Conservation (phyloP, 2,797 vertebrate genomes). For the Anolis apletophallus region DNA sequence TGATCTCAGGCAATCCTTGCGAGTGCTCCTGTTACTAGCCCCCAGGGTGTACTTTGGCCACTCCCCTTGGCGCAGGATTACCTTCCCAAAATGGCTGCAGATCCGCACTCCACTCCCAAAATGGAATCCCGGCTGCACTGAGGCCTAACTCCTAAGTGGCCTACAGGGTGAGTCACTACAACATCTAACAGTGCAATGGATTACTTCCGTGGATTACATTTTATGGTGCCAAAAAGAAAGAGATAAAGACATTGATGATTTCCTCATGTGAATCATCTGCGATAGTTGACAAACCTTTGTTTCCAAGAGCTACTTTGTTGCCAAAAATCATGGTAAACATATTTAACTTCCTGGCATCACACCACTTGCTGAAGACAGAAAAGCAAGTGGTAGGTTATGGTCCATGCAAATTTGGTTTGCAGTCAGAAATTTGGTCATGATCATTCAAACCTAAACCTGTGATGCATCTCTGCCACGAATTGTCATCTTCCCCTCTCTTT, state of each 20-base stretch:
- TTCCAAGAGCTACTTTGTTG: background rate
- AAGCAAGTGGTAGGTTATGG: background rate
- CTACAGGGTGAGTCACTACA: no score
- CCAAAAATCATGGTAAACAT: constrained; percentile 12
- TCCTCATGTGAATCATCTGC: constrained; percentile 11
- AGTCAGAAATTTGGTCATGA: background rate
- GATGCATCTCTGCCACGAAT: background rate
- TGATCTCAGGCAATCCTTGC: no score
- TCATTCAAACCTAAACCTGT: background rate
- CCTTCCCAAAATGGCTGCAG: no score
- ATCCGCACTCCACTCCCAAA: no score
- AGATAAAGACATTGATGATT: background rate
- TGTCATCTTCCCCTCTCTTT: background rate
- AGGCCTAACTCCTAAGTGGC: no score
- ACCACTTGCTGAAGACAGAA: background rate
- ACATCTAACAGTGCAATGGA: background rate
- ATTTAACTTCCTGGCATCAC: constrained; percentile 3
- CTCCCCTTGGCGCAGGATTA: no score
- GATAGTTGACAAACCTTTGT: constrained; percentile 17
- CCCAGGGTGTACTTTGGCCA: no score
- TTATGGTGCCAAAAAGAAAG: background rate
- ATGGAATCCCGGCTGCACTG: no score
- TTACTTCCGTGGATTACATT: background rate
- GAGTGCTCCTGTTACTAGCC: no score
- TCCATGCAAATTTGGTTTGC: background rate